A percentile compares a stretch with the other conserved stretches of the same genome.
Evolutionary conservation across 1,140 invertebrate genomes (phyloP).

Genomic region (Linepithema humile): DNA sequence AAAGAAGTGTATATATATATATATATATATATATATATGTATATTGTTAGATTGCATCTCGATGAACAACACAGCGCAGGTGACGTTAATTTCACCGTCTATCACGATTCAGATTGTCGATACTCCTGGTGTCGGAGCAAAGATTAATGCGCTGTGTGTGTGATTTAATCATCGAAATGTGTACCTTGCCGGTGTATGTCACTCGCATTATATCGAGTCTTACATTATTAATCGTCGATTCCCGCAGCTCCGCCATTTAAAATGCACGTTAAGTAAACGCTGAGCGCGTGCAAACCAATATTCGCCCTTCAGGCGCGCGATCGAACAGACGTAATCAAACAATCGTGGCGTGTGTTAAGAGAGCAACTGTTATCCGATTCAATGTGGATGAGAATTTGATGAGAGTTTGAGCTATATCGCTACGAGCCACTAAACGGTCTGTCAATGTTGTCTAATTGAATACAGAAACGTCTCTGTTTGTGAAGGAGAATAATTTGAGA

Average conservation of each 20-base stretch:
- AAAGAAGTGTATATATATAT: neutral
- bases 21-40: neutral
- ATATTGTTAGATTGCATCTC: slow-evolving; percentile 11
- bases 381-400: neutral
- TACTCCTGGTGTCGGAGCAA: neutral
- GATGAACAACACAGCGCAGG: neutral
- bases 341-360: neutral
- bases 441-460: neutral
- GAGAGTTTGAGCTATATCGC: neutral
- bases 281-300: neutral
- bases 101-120: slow-evolving; percentile 36
- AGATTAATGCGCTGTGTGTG: slow-evolving; percentile 23
- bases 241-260: slow-evolving; percentile 1
- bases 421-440: neutral
- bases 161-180: slow-evolving; percentile 34
- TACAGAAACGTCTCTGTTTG: too few species aligned
- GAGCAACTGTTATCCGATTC: neutral
- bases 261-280: slow-evolving; percentile 20
- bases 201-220: neutral
- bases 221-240: slow-evolving; percentile 48
- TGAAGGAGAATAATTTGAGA: neutral
- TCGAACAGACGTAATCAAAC: neutral
- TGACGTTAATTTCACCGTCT: slow-evolving; percentile 10
- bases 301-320: neutral
- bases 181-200: neutral